Conservation (phyloP, 2,797 vertebrate species). For the Pempheris klunzingeri region DNA sequence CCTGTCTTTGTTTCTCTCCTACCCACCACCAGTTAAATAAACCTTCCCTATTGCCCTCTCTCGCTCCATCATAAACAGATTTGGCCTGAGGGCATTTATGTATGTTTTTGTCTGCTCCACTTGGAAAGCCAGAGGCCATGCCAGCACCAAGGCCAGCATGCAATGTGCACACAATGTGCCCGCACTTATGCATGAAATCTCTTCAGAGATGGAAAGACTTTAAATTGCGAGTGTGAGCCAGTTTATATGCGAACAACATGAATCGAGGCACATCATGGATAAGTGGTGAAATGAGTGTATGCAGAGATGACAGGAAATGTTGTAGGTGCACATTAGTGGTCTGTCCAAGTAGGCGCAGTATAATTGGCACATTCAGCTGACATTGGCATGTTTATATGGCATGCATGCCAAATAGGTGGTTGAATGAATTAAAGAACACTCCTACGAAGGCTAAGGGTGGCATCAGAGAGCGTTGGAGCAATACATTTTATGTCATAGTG, state of each 20-base stretch:
- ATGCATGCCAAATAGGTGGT: slow-evolving; percentile 27
- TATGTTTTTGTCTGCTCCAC: slow-evolving; percentile 53
- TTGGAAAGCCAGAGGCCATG: slow-evolving; percentile 67
- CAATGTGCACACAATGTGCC: slow-evolving; percentile 20
- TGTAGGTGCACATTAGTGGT: slow-evolving; percentile 11
- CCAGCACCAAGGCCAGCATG: slow-evolving; percentile 54
- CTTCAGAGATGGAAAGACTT: slow-evolving; percentile 28
- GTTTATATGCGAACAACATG: slow-evolving; percentile 20
- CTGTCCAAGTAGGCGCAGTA: not conserved
- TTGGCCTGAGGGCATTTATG: slow-evolving; percentile 59
- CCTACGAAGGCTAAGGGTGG: slow-evolving; percentile 14
- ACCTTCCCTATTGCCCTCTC: slow-evolving; percentile 32
- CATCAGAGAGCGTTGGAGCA: slow-evolving; percentile 15
- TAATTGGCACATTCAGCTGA: slow-evolving; percentile 19
- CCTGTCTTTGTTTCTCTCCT: slow-evolving; percentile 51
- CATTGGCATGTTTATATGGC: slow-evolving; percentile 27
- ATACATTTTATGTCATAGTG: slow-evolving; percentile 37
- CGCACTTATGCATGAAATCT: slow-evolving; percentile 44
- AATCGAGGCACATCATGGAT: slow-evolving; percentile 8
- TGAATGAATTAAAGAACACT: slow-evolving; percentile 26
- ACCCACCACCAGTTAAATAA: slow-evolving; percentile 58
- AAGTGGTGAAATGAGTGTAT: slow-evolving; percentile 4
- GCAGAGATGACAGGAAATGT: slow-evolving; percentile 8
- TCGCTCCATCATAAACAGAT: slow-evolving; percentile 57
- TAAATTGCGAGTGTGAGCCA: slow-evolving; percentile 1